Base-by-base conservation (phyloP, 1,140 invertebrate species). In the Gerris buenoi region DNA sequence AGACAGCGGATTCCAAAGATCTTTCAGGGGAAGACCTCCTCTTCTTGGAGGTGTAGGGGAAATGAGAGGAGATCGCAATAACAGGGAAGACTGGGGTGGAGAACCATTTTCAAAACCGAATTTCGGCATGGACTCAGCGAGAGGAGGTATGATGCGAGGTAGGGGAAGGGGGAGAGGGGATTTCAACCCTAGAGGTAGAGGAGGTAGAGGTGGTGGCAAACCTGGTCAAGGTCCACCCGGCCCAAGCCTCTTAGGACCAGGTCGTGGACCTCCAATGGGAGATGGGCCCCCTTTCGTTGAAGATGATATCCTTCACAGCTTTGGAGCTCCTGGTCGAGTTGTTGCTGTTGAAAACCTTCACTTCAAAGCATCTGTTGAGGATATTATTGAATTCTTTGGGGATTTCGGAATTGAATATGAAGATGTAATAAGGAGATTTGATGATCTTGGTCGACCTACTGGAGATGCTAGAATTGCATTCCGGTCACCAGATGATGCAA, bases 391-490 rank as follows among this genome's bases (percentile, higher is more conserved):
- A 0, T 95, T 95, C 74, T 95, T 97, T 72, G 76, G 82, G 0
- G 88, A 86, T 23, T 93, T 86, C 71, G 83, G 87, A 60, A 74
- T 91, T 0, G 83, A 84, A 13, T 81, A 86, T 0, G 85, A 90
- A 68, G 86, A 91, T 70, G 84, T 94, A 1, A 89, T 93, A 66
- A 75, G 91, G 27, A 80, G 90, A 1, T 94, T 88, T 76, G 90
- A 92, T 74, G 89, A 92, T 27, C 84, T 86, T 61, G 88, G 90
- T 0, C 85, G 88, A 76, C 87, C 91, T 0, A 94, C 93, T 0
- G 91, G 92, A 0, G 93, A 97, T 76, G 91, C 91, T 1, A 83
- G 91, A 10, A 88, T 96, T 0, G 85, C 88, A 0, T 93, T 97
- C 73, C 79, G 80, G 0, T 83, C 83, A 0, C 85, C 87, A 0